These are phyloP conservation scores for Rhinichthys osculus DNA, from an alignment of 2,797 vertebrate species.

Conservation along the genomic window DNA sequence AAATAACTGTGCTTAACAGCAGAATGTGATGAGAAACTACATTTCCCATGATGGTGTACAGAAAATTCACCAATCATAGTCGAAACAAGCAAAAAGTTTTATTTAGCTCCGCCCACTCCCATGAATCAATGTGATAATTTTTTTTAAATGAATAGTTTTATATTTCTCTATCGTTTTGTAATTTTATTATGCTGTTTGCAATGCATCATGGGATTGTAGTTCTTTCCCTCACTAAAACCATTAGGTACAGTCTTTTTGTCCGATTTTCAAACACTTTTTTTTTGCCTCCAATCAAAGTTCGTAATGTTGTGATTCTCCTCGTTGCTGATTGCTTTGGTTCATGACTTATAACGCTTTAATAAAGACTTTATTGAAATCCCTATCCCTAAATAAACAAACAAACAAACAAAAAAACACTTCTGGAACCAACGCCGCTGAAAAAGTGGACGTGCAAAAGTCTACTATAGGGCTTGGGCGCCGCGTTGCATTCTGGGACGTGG, in stretches of 20 bases:
- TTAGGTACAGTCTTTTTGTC: not conserved
- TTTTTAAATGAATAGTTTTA: not conserved
- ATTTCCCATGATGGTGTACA: not conserved
- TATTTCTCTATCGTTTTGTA: not conserved
- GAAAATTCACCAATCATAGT: not conserved
- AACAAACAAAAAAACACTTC: not conserved
- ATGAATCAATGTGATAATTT: accelerated
- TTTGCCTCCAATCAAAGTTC: not conserved
- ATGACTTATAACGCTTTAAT: not conserved
- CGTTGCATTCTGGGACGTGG: too few species aligned
- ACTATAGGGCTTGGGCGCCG: too few species aligned
- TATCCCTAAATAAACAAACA: not conserved
- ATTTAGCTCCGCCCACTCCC: not conserved
- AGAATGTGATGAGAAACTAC: not conserved
- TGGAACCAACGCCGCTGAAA: not conserved
- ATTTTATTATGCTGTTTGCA: not conserved
- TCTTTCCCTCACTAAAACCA: not conserved
- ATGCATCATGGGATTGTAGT: not conserved
- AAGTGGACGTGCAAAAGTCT: not conserved
- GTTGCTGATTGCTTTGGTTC: not conserved
- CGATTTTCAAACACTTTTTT: not conserved
- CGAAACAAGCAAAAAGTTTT: not conserved
- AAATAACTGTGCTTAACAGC: not conserved
- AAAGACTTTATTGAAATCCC: not conserved
- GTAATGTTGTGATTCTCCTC: not conserved